Percentiles rank a stretch among this genome's conserved stretches.
Conservation (phyloP, 2,888 invertebrate genomes). For the Aricia artaxerxes region DNA sequence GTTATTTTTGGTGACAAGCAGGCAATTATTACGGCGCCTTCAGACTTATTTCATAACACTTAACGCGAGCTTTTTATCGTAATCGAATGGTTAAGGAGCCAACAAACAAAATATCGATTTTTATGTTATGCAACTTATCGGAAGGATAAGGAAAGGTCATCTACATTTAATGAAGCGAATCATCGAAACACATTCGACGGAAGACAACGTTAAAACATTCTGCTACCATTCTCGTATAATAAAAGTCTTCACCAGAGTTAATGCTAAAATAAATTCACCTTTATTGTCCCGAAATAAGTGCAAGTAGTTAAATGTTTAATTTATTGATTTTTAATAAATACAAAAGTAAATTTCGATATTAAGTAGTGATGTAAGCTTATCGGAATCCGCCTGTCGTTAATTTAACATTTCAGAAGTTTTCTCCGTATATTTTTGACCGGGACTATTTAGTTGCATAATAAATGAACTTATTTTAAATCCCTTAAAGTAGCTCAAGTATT, state of each 20-base stretch:
- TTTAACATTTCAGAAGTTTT: conserved; percentile 10
- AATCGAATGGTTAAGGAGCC: neutral
- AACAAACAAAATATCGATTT: conserved; percentile 50
- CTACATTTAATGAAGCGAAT: conserved; percentile 11
- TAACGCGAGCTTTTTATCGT: conserved; percentile 41
- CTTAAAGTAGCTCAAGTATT: neutral
- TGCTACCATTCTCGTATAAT: neutral
- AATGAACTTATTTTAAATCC: no score
- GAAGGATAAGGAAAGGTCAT: conserved; percentile 16
- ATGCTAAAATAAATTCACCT: conserved; percentile 1
- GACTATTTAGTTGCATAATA: neutral
- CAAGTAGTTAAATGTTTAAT: conserved; percentile 11
- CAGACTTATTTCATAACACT: neutral
- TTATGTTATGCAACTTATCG: conserved; percentile 3
- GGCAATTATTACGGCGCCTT: neutral
- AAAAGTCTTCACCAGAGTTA: neutral
- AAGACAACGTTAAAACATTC: neutral
- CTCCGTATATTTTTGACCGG: neutral
- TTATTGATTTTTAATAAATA: conserved; percentile 15
- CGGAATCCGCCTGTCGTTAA: neutral
- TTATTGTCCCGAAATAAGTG: neutral
- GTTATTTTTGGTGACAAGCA: neutral
- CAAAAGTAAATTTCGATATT: conserved; percentile 6
- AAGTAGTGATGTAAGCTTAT: neutral
- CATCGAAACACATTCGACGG: neutral